These are phyloP conservation scores for Trididemnum nubilum DNA, from an alignment of 23 tunicate genomes.

Conservation along the genomic window DNA sequence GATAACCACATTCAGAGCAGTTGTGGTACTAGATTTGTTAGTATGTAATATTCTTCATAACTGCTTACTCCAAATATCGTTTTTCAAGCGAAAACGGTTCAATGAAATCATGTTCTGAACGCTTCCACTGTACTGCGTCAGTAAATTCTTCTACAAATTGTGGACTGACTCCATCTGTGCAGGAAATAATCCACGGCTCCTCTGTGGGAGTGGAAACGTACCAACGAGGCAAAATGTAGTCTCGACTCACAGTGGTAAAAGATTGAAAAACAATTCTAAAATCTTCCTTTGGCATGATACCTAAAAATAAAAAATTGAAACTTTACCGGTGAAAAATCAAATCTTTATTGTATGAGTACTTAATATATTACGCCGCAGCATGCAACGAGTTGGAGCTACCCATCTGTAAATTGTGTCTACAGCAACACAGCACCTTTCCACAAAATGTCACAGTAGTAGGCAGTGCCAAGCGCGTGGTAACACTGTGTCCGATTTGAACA, in stretches of 20 bases:
- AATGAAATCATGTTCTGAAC: conserved; percentile 25
- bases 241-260: conserved; percentile 38
- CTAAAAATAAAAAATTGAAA: conserved; percentile 18
- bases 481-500: too few relatives aligned
- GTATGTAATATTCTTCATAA: too few relatives aligned
- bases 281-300: conserved; percentile 13
- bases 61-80: too few relatives aligned
- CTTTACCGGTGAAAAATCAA: too few relatives aligned
- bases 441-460: background rate
- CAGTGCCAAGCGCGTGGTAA: too few relatives aligned
- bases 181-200: conserved; percentile 32
- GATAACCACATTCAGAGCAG: too few relatives aligned
- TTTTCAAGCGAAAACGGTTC: conserved; percentile 48
- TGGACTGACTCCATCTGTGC: conserved; percentile 43
- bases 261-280: background rate
- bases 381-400: too few relatives aligned
- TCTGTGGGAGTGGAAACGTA: conserved; percentile 36
- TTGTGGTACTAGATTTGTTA: too few relatives aligned
- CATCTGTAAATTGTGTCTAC: too few relatives aligned
- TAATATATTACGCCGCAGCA: background rate
- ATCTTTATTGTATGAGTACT: background rate
- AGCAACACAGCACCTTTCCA: too few relatives aligned
- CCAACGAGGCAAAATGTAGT: conserved; percentile 65
- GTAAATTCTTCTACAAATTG: conserved; percentile 47
- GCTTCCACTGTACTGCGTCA: conserved; percentile 40